These are phyloP conservation scores for Stichodactyla mertensii DNA, from an alignment of 64 coral and sea anemone genomes.

Conservation along the genomic window DNA sequence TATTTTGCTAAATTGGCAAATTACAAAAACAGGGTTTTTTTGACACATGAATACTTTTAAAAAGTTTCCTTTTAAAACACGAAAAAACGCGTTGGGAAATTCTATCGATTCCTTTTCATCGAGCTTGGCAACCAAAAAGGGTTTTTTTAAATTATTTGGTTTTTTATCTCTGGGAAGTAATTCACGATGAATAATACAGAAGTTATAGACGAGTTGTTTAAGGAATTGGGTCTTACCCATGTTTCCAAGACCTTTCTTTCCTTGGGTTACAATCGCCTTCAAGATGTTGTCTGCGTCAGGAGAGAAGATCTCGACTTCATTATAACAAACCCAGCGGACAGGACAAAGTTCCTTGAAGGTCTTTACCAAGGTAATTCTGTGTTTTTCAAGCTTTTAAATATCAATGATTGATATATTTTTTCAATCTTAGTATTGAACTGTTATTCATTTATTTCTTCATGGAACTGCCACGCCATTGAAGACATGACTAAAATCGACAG, in stretches of 20 bases:
- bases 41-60: background rate
- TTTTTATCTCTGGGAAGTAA: background rate
- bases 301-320: background rate
- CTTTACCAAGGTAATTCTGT: slow-evolving; percentile 2
- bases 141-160: background rate
- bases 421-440: background rate
- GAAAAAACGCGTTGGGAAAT: background rate
- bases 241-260: background rate
- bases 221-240: background rate
- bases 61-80: background rate
- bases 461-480: background rate
- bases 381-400: background rate
- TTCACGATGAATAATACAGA: background rate
- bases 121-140: background rate
- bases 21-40: background rate
- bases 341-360: background rate
- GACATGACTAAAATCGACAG: background rate
- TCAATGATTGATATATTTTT: background rate
- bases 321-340: background rate
- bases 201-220: background rate
- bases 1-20: background rate
- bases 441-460: background rate
- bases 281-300: background rate
- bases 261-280: background rate
- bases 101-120: background rate